Base-by-base conservation (phyloP, 2,888 invertebrate genomes). In the Drepana falcataria region DNA sequence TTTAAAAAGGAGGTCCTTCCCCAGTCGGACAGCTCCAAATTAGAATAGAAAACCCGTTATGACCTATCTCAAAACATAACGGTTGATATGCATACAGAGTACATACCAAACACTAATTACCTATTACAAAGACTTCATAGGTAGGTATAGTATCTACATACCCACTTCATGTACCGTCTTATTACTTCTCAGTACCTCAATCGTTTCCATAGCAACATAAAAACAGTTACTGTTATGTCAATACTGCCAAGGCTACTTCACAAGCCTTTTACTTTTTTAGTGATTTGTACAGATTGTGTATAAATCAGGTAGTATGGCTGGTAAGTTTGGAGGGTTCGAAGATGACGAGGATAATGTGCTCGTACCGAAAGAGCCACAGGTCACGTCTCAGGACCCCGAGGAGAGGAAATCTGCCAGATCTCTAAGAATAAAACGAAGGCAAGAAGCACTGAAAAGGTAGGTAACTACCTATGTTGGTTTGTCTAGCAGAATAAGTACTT, bases 381-480 rank as follows among this genome's bases (percentile, higher is more conserved):
- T 94, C 41, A 91, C 91, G 0, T 95, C 95, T 0, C 71, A 77
- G 3, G 93, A 95, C 77, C 93, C 94, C 5, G 91, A 92, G 51
- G 95, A 95, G 78, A 84, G 96, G 65, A 95, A 95, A 81, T 88
- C 94, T 48, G 96, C 94, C 0, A 91, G 96, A 56, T 86, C 92
- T 58, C 77, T 94, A 52, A 91, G 96, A 51, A 95, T 96, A 70
- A 92, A 94, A 76, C 92, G 92, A 56, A 87, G 94, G 59, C 83
- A 92, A 59, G 93, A 93, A 56, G 93, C 92, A n/a, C 71, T 93
- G 35, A 91, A 92, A 77, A 93, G 90, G 92, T 92, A 81, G 63
- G 60, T 54, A 33, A 47, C 3, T 4, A 4, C 5, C 47, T 5
- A 49, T 41, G 37, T n/a, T 51, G 4, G n/a, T 35, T 37, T 4